These are phyloP conservation scores for Theristicus caerulescens DNA, from an alignment of 2,113 vertebrate species.

Conservation along the genomic window DNA sequence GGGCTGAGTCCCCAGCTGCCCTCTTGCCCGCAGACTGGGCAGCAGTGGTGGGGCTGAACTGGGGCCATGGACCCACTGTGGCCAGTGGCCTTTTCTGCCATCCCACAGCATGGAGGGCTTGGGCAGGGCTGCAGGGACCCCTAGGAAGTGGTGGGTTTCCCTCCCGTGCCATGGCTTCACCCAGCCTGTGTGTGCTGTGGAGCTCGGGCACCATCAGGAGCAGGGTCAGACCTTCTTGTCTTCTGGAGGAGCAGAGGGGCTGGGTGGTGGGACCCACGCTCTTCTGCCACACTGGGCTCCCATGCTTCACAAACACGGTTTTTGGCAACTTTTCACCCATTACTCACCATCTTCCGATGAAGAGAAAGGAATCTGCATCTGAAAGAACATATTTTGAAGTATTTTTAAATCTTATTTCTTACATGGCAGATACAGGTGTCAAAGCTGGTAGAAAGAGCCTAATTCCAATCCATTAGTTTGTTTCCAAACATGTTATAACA, in stretches of 20 bases:
- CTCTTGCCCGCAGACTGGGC: background rate
- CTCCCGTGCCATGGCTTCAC: rapidly evolving
- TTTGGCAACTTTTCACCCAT: background rate
- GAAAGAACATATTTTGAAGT: background rate
- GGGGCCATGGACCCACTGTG: background rate
- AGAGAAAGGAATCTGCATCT: background rate
- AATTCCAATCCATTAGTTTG: slow-evolving; percentile 23
- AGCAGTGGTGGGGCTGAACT: background rate
- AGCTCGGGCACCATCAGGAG: rapidly evolving
- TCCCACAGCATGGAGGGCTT: background rate
- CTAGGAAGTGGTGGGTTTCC: background rate
- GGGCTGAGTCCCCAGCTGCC: rapidly evolving
- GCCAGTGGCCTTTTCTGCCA: background rate
- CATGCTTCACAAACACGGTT: background rate
- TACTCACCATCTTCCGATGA: background rate
- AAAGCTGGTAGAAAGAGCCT: background rate
- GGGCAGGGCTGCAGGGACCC: background rate
- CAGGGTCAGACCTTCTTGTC: background rate
- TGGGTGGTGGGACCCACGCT: background rate
- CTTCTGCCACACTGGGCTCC: background rate
- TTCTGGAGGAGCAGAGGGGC: background rate
- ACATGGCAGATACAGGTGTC: background rate
- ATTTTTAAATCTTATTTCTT: background rate
- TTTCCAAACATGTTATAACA: slow-evolving; percentile 67
- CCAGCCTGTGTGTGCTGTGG: background rate